Evolutionary conservation across 2,797 vertebrate species (phyloP).

Genomic region (Uromys caudimaculatus): DNA sequence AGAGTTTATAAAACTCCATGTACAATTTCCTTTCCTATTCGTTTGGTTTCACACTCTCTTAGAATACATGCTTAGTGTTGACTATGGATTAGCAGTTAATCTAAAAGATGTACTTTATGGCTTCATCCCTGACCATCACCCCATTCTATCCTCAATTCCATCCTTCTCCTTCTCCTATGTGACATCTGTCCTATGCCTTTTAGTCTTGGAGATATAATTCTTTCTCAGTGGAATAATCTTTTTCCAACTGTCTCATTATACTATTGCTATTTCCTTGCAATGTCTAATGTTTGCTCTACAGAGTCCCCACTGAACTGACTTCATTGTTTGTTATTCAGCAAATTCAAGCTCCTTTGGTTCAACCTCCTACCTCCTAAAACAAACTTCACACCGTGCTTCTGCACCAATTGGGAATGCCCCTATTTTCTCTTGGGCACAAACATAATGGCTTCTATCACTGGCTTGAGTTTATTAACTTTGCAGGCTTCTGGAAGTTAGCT

Average conservation of each 20-base stretch:
- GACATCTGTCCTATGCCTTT: background rate
- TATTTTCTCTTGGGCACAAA: background rate
- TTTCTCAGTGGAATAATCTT: slow-evolving; percentile 3
- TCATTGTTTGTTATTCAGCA: slow-evolving; percentile 1
- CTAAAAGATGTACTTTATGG: background rate
- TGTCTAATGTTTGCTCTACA: background rate
- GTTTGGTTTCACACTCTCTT: background rate
- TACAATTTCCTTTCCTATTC: background rate
- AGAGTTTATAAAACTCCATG: background rate
- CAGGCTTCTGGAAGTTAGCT: background rate
- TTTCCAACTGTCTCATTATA: background rate
- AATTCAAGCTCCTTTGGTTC: background rate
- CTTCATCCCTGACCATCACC: background rate
- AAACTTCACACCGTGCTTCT: background rate
- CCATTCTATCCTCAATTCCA: background rate
- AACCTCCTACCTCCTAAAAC: background rate
- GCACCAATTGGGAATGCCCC: background rate
- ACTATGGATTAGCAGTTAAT: background rate
- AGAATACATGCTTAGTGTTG: background rate
- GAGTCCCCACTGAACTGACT: background rate
- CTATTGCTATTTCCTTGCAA: slow-evolving; percentile 12
- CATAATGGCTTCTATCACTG: background rate
- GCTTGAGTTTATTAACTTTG: background rate
- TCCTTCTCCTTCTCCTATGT: background rate
- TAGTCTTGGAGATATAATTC: background rate